phyloP scores from a whole-genome alignment of 37 sponge, comb jelly and placozoan genomes.

The Petrosia ficiformis region DNA sequence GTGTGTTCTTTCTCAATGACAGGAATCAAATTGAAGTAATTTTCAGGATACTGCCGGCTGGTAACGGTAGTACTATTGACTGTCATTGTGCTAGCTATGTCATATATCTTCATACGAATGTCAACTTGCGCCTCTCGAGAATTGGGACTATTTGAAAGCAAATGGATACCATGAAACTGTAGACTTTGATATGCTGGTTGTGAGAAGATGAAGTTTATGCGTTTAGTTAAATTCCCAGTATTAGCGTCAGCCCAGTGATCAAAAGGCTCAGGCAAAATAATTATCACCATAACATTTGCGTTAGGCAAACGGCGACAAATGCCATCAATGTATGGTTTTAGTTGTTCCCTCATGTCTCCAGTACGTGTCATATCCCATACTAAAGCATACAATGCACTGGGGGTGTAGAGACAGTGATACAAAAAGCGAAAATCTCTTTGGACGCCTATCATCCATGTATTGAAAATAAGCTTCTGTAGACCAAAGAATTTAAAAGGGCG shows the following conservation, averaged over 20 bases:
- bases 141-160: slow-evolving; percentile 23
- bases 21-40: slow-evolving; percentile 48
- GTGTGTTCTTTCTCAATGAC: slow-evolving; percentile 40
- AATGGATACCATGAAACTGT: slow-evolving; percentile 38
- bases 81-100: slow-evolving; percentile 46
- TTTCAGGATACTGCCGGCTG: slow-evolving; percentile 54
- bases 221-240: slow-evolving; percentile 10
- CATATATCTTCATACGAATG: slow-evolving; percentile 59
- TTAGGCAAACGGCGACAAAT: slow-evolving; percentile 46
- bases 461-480: slow-evolving; percentile 53
- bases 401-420: slow-evolving; percentile 70
- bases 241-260: slow-evolving; percentile 34
- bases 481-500: slow-evolving; percentile 35
- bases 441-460: slow-evolving; percentile 66
- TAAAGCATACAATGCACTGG: slow-evolving; percentile 62
- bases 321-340: slow-evolving; percentile 39
- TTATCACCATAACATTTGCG: slow-evolving; percentile 63
- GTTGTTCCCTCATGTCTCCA: slow-evolving; percentile 50
- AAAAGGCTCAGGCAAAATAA: slow-evolving; percentile 32
- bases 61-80: slow-evolving; percentile 32
- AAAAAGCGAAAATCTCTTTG: slow-evolving; percentile 18
- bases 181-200: slow-evolving; percentile 32
- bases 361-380: slow-evolving; percentile 55
- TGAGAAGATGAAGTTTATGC: slow-evolving; percentile 21
- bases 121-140: slow-evolving; percentile 33